A percentile compares a stretch with the other conserved stretches of the same genome.
phyloP scores from a whole-genome alignment of 1,140 invertebrate species.

The Liolophura sinensis region DNA sequence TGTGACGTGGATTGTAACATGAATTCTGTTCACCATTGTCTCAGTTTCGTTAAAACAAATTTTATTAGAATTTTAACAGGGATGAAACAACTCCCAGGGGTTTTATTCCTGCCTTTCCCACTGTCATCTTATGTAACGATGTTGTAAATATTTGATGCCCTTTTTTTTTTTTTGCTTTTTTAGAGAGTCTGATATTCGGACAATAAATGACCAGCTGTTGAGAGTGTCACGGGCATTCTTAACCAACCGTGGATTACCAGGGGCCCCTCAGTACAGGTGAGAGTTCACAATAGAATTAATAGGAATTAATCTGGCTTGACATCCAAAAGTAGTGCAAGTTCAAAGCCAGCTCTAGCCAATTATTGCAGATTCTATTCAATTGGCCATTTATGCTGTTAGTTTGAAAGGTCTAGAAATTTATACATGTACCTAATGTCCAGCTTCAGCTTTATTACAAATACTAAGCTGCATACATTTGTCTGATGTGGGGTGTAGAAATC shows the following conservation, averaged over 20 bases:
- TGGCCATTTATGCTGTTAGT: too few species aligned
- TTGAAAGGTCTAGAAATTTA: too few species aligned
- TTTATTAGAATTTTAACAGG: slow-evolving; percentile 7
- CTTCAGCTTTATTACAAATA: too few species aligned
- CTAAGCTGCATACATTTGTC: too few species aligned
- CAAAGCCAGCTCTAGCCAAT: neutral
- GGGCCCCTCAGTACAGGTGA: slow-evolving; percentile 38
- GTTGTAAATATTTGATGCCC: slow-evolving; percentile 68
- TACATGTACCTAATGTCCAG: too few species aligned
- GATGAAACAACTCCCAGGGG: slow-evolving; percentile 13
- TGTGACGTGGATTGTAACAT: neutral
- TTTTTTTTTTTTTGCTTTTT: slow-evolving; percentile 16
- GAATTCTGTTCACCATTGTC: neutral
- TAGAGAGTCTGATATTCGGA: slow-evolving; percentile 44
- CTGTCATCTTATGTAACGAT: neutral
- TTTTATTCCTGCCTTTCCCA: slow-evolving; percentile 11
- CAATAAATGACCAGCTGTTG: slow-evolving; percentile 42
- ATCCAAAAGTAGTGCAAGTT: neutral
- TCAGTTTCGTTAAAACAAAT: neutral
- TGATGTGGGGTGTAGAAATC: too few species aligned
- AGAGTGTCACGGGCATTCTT: slow-evolving; percentile 42
- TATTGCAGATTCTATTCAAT: slow-evolving; percentile 1
- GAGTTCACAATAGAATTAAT: neutral
- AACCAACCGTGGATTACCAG: slow-evolving; percentile 30
- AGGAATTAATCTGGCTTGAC: neutral